A percentile compares a stretch with the other conserved stretches of the same genome.
phyloP scores from a whole-genome alignment of 2,113 vertebrate species.

The Procavia capensis region DNA sequence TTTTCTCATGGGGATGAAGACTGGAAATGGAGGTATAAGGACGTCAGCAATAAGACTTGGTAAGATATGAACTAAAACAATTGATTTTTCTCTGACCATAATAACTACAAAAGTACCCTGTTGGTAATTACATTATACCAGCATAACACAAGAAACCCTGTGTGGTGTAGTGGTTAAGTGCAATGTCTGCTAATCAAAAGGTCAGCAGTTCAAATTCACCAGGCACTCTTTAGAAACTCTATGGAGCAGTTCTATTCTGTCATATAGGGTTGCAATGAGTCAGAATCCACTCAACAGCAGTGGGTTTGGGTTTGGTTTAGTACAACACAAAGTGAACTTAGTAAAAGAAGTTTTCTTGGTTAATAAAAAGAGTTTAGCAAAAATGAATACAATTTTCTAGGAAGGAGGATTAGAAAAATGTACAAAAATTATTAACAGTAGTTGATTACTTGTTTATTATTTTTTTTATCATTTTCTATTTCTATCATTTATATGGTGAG shows the following conservation, averaged over 20 bases:
- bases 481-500: neutral
- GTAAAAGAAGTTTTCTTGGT: neutral
- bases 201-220: too few species aligned
- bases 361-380: neutral
- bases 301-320: too few species aligned
- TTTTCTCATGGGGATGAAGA: rapidly evolving
- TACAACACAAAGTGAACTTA: neutral
- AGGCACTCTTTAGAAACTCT: too few species aligned
- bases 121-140: neutral
- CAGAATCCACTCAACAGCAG: too few species aligned
- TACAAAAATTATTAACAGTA: neutral
- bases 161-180: too few species aligned
- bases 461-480: neutral
- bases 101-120: neutral
- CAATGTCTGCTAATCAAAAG: too few species aligned
- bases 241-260: too few species aligned
- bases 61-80: neutral
- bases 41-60: neutral
- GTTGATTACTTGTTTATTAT: neutral
- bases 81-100: neutral
- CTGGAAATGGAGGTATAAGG: neutral
- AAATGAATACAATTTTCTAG: neutral
- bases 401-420: neutral
- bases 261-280: too few species aligned
- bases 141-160: neutral